These are phyloP conservation scores for Glareola pratincola DNA, from an alignment of 2,113 vertebrate species.

Conservation along the genomic window DNA sequence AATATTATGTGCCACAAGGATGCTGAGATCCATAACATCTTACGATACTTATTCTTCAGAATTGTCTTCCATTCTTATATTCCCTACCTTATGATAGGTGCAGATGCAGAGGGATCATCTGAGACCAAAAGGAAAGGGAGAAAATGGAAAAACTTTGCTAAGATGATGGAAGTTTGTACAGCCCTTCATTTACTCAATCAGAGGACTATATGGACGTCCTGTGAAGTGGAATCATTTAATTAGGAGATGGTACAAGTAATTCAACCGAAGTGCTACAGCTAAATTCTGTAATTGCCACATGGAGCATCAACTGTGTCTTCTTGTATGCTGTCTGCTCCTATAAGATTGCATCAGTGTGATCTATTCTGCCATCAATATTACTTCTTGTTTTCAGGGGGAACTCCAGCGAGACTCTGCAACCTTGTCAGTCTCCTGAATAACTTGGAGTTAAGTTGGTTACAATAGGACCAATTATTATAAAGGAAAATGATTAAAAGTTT, in stretches of 20 bases:
- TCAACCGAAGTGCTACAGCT: conserved; percentile 32
- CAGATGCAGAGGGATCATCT: background rate
- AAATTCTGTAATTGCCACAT: conserved; percentile 59
- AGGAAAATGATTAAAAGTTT: background rate
- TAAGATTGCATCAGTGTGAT: conserved; percentile 13
- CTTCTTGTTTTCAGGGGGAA: background rate
- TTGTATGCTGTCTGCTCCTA: conserved; percentile 42
- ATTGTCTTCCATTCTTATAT: background rate
- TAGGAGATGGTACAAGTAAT: conserved; percentile 48
- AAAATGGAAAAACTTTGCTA: background rate
- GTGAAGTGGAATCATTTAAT: conserved; percentile 62
- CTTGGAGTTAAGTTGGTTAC: background rate
- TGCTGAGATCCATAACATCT: background rate
- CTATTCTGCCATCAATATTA: conserved; percentile 13
- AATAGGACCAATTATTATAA: background rate
- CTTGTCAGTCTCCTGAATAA: background rate
- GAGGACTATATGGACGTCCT: background rate
- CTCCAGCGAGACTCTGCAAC: background rate
- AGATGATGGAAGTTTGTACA: background rate
- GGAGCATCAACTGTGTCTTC: conserved; percentile 46
- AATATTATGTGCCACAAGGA: background rate
- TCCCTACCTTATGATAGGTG: background rate
- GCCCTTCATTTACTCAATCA: conserved; percentile 36
- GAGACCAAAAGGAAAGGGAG: background rate
- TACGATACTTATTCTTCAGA: background rate